phyloP scores from a whole-genome alignment of 1,140 invertebrate species.

The Formica selysi region DNA sequence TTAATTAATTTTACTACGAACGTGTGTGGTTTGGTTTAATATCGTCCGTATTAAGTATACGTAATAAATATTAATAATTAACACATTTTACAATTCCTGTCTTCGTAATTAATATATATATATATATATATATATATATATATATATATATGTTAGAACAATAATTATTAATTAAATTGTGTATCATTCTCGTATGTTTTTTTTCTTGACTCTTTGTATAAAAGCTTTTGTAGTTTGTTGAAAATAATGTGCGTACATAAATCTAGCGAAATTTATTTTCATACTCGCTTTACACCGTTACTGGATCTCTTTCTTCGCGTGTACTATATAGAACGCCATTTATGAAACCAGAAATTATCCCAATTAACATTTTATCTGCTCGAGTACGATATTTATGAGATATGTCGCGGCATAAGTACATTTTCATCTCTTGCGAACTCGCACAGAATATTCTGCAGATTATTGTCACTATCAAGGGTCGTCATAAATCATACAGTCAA shows the following conservation, averaged over 20 bases:
- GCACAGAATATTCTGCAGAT: conserved; percentile 7
- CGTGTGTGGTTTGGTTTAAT: not conserved
- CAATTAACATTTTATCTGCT: conserved; percentile 44
- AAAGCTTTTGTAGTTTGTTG: conserved; percentile 14
- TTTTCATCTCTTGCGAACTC: not conserved
- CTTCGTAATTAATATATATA: not conserved
- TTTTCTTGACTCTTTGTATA: not conserved
- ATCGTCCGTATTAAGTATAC: not conserved
- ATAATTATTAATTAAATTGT: conserved; percentile 24
- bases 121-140: conserved; percentile 8
- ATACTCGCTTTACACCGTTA: not conserved
- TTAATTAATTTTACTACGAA: conserved; percentile 28
- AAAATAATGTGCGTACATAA: not conserved
- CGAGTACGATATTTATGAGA: conserved; percentile 25
- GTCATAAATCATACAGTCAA: not conserved
- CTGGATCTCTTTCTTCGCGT: not conserved
- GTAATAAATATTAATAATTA: conserved; percentile 33
- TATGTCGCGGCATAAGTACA: not conserved
- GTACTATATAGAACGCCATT: conserved; percentile 18
- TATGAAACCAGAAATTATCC: conserved; percentile 15
- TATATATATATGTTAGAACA: not conserved
- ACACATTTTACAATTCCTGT: conserved; percentile 8
- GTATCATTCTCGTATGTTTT: not conserved
- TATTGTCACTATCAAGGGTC: not conserved
- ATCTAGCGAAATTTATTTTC: conserved; percentile 7